Evolutionary conservation across 2,113 vertebrate genomes (phyloP), one percentile per base, ranked within the genome.

Genomic region (Embiotoca jacksoni): DNA sequence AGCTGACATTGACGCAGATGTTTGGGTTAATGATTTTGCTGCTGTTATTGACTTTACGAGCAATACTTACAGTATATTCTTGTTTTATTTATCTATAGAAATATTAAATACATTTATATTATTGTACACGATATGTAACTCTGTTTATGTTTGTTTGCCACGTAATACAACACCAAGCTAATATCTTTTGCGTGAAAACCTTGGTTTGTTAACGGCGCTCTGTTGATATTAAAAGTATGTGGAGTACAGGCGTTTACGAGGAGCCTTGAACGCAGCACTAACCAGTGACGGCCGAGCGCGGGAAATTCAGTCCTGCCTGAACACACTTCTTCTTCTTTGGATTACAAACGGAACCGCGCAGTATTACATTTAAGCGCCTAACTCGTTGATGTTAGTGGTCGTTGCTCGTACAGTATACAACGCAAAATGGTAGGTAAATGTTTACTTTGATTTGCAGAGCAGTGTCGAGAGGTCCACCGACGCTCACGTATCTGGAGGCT

Each of bases 381-480:
- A 49, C 23, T 36, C 13, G 0, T 57, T 44, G 0, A 31, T 68
- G 23, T 35, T 3, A 35, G 23, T 5, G 55, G 32, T 9, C 11
- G 16, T 39, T 67, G 1, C 5, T 53, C 36, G 5, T 6, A 7
- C 16, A 6, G 2, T 13, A 14, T 7, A 14, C 44, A 4, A 5
- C 6, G 35, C 46, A 82, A 59, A 68, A 92, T 92, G 91, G 91
- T 92, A 70, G 83, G 84, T 14, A 72, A 2, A 39, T 6, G 1
- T 15, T 69, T 7, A 8, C 0, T 16, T 41, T 66, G 33, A 33
- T 2, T 0, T 23, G 6, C 10, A 35, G 0, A 1, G 1, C 23
- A 1, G 5, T 53, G 0, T 14, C 0, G 3, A 13, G 5, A 53
- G 23, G 23, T 23, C 3, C 0, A 49, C 10, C 1, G 6, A 36